Conservation (phyloP, 2,888 invertebrate genomes). For the Ferdinandea cuprea region DNA sequence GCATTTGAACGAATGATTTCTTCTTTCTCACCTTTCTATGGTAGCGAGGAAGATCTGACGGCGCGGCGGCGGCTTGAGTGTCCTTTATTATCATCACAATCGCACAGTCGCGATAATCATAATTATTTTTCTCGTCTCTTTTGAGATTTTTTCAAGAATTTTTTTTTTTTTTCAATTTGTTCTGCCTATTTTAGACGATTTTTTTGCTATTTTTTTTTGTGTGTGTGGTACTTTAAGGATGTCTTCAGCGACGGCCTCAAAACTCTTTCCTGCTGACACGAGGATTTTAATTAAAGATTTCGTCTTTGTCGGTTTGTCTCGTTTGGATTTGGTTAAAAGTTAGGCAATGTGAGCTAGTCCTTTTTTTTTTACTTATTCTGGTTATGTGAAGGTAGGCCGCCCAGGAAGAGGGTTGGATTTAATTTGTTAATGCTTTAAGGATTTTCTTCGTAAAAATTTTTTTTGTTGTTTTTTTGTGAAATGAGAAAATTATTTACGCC, state of each 20-base stretch:
- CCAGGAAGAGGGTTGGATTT: slow-evolving; percentile 59
- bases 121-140: slow-evolving; percentile 56
- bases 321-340: slow-evolving; percentile 69
- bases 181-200: slow-evolving; percentile 50
- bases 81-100: slow-evolving; percentile 70
- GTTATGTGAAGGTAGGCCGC: slow-evolving; percentile 48
- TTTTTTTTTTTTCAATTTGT: slow-evolving; percentile 20
- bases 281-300: slow-evolving; percentile 74
- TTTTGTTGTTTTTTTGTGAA: no score
- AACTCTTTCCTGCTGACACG: slow-evolving; percentile 72
- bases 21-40: slow-evolving; percentile 47
- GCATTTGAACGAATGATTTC: slow-evolving; percentile 16
- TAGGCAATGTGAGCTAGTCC: slow-evolving; percentile 45
- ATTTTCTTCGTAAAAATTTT: slow-evolving; percentile 12
- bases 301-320: slow-evolving; percentile 73
- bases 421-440: slow-evolving; percentile 50
- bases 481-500: slow-evolving; percentile 54
- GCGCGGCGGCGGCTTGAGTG: slow-evolving; percentile 28
- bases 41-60: slow-evolving; percentile 4
- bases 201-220: slow-evolving; percentile 12
- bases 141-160: slow-evolving; percentile 31
- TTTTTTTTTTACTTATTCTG: slow-evolving; percentile 38
- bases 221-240: slow-evolving; percentile 37
- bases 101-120: slow-evolving; percentile 67
- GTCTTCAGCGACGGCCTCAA: slow-evolving; percentile 57